Base-by-base conservation (phyloP, 1,140 invertebrate species). In the Drosophila busckii region DNA sequence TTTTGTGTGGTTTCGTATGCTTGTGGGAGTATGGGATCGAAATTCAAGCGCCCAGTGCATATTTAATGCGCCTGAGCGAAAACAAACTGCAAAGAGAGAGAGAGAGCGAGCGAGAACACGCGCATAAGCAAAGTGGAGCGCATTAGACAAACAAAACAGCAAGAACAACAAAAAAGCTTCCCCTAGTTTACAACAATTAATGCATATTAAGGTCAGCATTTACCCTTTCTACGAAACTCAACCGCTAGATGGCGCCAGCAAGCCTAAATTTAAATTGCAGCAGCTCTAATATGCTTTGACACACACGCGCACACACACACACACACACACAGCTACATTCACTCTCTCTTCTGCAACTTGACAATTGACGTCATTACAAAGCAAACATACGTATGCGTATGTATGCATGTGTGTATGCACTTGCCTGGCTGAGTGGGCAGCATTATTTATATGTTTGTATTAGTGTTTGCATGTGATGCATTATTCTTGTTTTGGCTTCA, bases 401-500 rank as follows among this genome's bases (percentile, higher is more conserved):
- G 52, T 53, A 69, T 68, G 38, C 40, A 23, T 58, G 60, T 55
- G 42, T 40, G 41, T 62, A 20, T 20, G 29, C 25, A 26, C 26
- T 31, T 58, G 45, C 15, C 22, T 38, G 9, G 20, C 13, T 8
- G 10, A 53, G 49, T 70, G 71, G 60, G 71, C 62, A 71, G 60
- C 34, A 50, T 70, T 34, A 22, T 55, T 22, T 34, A 26, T 40
- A 73, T 78, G 37, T 78, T 71, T 54, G 73, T 80, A 64, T 68
- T 75, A 68, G 73, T 80, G 73, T 54, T 68, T 73, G 67, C 80
- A 68, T 78, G 75, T 50, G 68, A 68, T 78, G 73, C 75, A 80
- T 73, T 82, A 56, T 62, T 68, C 64, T 82, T 78, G 75, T 60
- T 73, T 80, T 44, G 42, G 69, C 75, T 82, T 70, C 69, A 58